Conservation (phyloP, 2,888 invertebrate genomes). For the Tuberolachnus salignus region DNA sequence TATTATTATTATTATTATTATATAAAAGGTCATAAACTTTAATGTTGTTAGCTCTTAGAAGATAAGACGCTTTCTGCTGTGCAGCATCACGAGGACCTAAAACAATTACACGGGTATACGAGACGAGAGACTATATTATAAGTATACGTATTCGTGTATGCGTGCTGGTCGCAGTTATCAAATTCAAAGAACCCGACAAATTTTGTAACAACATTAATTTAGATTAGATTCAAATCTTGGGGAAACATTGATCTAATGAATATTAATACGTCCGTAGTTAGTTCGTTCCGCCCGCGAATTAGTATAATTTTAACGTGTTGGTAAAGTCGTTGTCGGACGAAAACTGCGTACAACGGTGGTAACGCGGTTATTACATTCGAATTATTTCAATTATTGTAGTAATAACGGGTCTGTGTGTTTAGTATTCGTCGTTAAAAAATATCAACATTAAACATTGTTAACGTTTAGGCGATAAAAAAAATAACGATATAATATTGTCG, state of each 20-base stretch:
- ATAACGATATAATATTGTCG: no score
- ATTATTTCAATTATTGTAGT: conserved; percentile 2
- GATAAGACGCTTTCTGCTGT: conserved; percentile 43
- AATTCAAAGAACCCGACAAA: conserved; percentile 45
- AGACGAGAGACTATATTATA: conserved; percentile 21
- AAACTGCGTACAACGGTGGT: not conserved
- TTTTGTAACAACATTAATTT: conserved; percentile 45
- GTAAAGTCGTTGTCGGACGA: conserved; percentile 12
- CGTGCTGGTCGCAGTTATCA: conserved; percentile 14
- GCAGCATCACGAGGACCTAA: conserved; percentile 10
- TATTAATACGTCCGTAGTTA: conserved; percentile 22
- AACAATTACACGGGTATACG: conserved; percentile 40
- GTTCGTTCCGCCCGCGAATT: conserved; percentile 2
- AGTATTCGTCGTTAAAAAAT: not conserved
- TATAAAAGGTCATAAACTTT: conserved; percentile 47
- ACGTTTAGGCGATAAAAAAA: no score
- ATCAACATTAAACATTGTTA: no score
- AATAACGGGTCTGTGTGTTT: not conserved
- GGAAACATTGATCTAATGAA: conserved; percentile 38
- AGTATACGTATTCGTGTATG: not conserved
- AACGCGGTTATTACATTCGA: not conserved
- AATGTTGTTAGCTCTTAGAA: conserved; percentile 33
- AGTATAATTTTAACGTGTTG: conserved; percentile 3
- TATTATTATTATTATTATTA: no score
- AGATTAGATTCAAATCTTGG: conserved; percentile 47